Conservation (phyloP, 2,113 vertebrate genomes). For the Phrynosoma blainvillii region DNA sequence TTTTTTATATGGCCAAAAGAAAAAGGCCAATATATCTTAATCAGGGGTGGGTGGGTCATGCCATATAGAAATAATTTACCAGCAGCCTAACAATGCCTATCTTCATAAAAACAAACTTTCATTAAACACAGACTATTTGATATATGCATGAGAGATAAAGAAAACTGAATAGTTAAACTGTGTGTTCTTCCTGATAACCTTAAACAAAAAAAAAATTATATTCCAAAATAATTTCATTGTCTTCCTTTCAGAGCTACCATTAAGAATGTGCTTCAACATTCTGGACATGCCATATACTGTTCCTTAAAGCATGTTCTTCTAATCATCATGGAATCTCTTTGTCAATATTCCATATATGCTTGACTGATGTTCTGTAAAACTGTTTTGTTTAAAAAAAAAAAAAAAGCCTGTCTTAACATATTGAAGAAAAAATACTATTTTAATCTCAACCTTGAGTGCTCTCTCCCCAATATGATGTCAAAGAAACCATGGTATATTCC, state of each 20-base stretch:
- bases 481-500: no score
- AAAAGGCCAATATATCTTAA: not conserved
- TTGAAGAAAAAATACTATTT: not conserved
- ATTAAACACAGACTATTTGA: not conserved
- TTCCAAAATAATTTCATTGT: conserved; percentile 56
- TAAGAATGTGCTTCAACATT: conserved; percentile 40
- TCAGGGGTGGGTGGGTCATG: not conserved
- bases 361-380: not conserved
- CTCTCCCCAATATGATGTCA: not conserved
- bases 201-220: conserved; percentile 29
- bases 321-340: conserved; percentile 1
- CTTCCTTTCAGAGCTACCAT: conserved; percentile 36
- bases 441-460: not conserved
- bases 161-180: conserved; percentile 30
- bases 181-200: conserved; percentile 20
- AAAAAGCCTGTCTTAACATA: not conserved
- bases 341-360: not conserved
- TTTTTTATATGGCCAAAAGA: not conserved
- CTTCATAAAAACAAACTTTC: not conserved
- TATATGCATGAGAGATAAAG: not conserved
- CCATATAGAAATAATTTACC: conserved; percentile 12
- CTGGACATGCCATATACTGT: conserved; percentile 42
- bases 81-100: not conserved
- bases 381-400: not conserved
- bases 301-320: conserved; percentile 56